Evolutionary conservation across 2,797 vertebrate species (phyloP).

Genomic region (Chiloscyllium punctatum): DNA sequence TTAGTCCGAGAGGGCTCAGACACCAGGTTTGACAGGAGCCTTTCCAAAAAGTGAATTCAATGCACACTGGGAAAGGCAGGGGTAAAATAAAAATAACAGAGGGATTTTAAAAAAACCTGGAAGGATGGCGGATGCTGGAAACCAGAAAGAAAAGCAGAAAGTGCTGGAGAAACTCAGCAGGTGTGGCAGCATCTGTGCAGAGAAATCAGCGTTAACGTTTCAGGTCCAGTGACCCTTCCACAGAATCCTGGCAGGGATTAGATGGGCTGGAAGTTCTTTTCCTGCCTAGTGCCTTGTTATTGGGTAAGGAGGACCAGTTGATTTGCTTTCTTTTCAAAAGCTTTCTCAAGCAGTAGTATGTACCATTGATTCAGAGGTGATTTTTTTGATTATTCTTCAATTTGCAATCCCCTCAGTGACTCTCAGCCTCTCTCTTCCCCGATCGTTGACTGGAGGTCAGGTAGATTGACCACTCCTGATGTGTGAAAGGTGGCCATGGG

Average conservation of each 20-base stretch:
- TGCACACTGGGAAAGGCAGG: too few species aligned
- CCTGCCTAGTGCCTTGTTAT: not conserved
- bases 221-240: not conserved
- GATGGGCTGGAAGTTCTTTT: not conserved
- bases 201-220: too few species aligned
- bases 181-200: too few species aligned
- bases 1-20: too few species aligned
- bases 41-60: too few species aligned
- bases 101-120: too few species aligned
- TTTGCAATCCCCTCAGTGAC: not conserved
- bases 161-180: too few species aligned
- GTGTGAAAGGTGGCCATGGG: not conserved
- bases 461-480: not conserved
- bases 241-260: not conserved
- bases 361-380: not conserved
- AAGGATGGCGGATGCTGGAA: too few species aligned
- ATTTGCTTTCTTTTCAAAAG: not conserved
- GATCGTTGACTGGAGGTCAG: not conserved
- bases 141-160: too few species aligned
- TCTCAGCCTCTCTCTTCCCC: not conserved
- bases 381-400: not conserved
- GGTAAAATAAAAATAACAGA: too few species aligned
- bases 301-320: not conserved
- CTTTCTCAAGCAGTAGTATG: not conserved
- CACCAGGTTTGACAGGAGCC: too few species aligned